Evolutionary conservation across 2,113 vertebrate species (phyloP), one percentile per base, ranked within the genome.

Genomic region (Tautogolabrus adspersus): DNA sequence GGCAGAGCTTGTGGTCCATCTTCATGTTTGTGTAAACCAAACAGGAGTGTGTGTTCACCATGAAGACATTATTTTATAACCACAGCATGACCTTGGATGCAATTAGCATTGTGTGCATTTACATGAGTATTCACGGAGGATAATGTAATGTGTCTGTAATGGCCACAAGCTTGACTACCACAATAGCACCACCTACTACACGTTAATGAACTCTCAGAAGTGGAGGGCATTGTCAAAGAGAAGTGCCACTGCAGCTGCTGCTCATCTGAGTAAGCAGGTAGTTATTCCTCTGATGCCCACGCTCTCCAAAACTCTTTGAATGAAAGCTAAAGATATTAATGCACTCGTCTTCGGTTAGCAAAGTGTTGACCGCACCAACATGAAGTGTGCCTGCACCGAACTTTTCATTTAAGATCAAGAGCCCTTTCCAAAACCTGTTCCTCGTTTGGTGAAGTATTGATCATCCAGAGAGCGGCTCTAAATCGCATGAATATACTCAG

Each of bases 91-190:
- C 81, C 82, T 79, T 88, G 64, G 81, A 64, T 62, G 30, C 19
- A 52, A 49, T 78, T 74, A 75, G 57, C 64, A 74, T 83, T 51
- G 44, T 38, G 40, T 74, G 22, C 30, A 38, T 70, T 74, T 40
- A 37, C 46, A 84, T 90, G 77, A 80, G 60, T 74, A 82, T 88
- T 88, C 73, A 77, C 71, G 23, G 16, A 52, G 51, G 55, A 77
- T 72, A 76, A 70, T 83, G 49, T 66, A 72, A 77, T 58, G 26
- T 59, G 65, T 76, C 78, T 81, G 62, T 82, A 82, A 86, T 66
- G 75, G 74, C 52, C 38, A 42, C 3, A 1, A 65, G 64, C 77
- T 72, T 63, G 59, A 47, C 76, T 70, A 9, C 51, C 52, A 70
- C 66, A 72, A 56, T 40, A 57, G 65, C 64, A 30, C 46, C 26